Conservation (phyloP, 2,113 vertebrate species). For the Zeus faber region DNA sequence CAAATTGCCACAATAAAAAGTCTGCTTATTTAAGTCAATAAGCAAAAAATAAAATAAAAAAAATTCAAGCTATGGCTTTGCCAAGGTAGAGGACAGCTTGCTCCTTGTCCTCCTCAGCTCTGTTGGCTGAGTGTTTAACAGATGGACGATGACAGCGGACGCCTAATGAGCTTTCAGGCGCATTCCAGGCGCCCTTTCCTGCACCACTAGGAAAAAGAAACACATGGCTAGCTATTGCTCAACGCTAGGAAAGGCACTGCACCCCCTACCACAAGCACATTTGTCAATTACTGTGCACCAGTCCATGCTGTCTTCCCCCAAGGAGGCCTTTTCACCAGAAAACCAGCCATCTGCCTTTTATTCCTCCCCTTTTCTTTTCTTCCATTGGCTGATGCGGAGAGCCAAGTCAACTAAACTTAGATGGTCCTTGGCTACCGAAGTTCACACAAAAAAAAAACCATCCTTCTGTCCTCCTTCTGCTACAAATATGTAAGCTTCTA, state of each 20-base stretch:
- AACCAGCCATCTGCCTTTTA: conserved; percentile 17
- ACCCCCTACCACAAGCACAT: conserved; percentile 35
- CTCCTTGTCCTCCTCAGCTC: conserved; percentile 31
- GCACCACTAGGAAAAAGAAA: conserved; percentile 66
- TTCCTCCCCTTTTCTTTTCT: no score
- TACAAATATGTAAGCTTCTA: neutral
- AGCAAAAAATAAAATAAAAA: conserved; percentile 5
- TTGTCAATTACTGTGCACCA: conserved; percentile 55
- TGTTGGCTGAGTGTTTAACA: conserved; percentile 67
- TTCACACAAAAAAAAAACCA: neutral
- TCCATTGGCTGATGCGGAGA: conserved; percentile 18
- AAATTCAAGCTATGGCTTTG: no score
- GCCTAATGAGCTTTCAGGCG: conserved; percentile 73
- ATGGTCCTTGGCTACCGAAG: neutral
- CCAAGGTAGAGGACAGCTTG: conserved; percentile 49
- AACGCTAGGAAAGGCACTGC: conserved; percentile 49
- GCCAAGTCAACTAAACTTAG: neutral
- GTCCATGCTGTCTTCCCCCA: conserved; percentile 17
- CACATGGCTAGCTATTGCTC: conserved; percentile 67
- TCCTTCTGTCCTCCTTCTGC: neutral
- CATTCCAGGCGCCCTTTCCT: conserved; percentile 67
- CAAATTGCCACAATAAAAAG: no score
- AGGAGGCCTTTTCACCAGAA: conserved; percentile 4
- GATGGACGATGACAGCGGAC: conserved; percentile 72
- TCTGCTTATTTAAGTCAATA: no score